These are phyloP conservation scores for Colius striatus DNA, from an alignment of 2,113 vertebrate genomes.

Conservation along the genomic window DNA sequence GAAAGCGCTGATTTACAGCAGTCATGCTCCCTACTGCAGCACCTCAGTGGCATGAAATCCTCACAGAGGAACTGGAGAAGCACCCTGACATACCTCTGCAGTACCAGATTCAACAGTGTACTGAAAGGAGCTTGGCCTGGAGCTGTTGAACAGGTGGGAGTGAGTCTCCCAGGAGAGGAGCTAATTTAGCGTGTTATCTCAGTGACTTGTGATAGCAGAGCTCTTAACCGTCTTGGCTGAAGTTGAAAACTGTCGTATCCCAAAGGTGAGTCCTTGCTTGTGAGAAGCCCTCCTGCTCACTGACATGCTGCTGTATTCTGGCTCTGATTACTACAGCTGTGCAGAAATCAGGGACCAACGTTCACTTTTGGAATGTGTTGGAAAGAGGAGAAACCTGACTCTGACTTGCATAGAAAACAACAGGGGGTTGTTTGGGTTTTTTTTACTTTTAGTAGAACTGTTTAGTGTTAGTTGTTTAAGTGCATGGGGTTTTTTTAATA, in stretches of 20 bases:
- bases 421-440: accelerated
- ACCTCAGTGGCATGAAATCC: not conserved
- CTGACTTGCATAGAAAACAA: not conserved
- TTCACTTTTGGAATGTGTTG: not conserved
- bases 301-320: not conserved
- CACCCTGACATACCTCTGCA: not conserved
- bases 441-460: not conserved
- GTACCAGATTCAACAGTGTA: not conserved
- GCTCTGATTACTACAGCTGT: not conserved
- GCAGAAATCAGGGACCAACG: not conserved
- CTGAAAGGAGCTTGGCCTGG: constrained; percentile 5
- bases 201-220: constrained; percentile 21
- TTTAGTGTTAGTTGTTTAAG: not conserved
- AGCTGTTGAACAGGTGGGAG: constrained; percentile 28
- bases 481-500: not conserved
- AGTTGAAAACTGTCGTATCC: not conserved
- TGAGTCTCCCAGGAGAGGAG: constrained; percentile 30
- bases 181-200: constrained; percentile 1
- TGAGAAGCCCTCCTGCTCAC: not conserved
- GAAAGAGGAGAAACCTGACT: not conserved
- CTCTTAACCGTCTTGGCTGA: not conserved
- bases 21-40: not conserved
- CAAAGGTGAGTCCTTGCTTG: constrained; percentile 27
- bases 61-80: not conserved
- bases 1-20: not conserved